Evolutionary conservation across 37 sponge, comb jelly and placozoan species (phyloP).

Genomic region (Chondrosia reniformis): DNA sequence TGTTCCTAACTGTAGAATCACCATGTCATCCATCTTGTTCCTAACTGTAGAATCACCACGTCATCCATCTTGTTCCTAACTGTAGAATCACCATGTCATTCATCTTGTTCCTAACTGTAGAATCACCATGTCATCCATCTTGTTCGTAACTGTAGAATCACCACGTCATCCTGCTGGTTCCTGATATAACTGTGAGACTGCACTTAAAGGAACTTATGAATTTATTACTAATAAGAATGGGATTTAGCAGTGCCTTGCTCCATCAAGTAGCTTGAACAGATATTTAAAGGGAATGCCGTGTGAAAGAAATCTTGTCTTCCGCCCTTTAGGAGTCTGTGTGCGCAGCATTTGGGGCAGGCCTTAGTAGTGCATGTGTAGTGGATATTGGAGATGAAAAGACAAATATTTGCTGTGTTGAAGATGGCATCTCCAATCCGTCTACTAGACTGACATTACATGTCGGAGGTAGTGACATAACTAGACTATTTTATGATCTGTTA

Average conservation of each 20-base stretch:
- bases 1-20: too few species aligned
- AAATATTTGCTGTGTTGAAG: conserved; percentile 86
- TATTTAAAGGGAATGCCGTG: too few species aligned
- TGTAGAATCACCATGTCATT: too few species aligned
- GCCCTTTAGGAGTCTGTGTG: conserved; percentile 84
- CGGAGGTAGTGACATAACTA: conserved; percentile 88
- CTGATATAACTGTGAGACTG: conserved; percentile 59
- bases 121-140: too few species aligned
- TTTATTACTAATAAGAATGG: conserved; percentile 57
- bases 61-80: too few species aligned
- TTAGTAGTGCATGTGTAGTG: conserved; percentile 85
- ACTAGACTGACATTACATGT: conserved; percentile 73
- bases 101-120: too few species aligned
- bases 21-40: too few species aligned
- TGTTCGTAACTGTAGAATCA: conserved; percentile 49
- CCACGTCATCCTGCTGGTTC: conserved; percentile 56
- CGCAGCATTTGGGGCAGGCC: conserved; percentile 88
- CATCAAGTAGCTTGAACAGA: conserved; percentile 82
- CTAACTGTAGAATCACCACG: too few species aligned
- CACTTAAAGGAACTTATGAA: conserved; percentile 67
- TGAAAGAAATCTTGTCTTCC: neutral
- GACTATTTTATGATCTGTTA: conserved; percentile 68
- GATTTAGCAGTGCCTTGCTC: conserved; percentile 67
- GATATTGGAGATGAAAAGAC: conserved; percentile 87
- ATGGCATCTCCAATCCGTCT: conserved; percentile 84